Conservation (phyloP, 2,797 vertebrate species). For the Acipenser transmontanus region DNA sequence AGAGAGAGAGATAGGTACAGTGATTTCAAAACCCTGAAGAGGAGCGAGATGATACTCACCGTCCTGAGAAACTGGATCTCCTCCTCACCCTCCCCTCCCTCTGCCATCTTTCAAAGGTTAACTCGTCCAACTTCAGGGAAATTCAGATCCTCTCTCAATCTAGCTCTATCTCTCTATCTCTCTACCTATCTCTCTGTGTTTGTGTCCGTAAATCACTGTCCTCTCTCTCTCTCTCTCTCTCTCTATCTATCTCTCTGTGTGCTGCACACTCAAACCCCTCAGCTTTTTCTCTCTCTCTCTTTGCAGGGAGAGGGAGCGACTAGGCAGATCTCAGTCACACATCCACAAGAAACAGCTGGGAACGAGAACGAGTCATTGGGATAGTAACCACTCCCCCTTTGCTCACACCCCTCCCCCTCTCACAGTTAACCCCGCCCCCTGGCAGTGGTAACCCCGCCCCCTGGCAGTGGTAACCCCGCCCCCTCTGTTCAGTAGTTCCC, state of each 20-base stretch:
- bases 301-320: neutral
- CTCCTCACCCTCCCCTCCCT: constrained; percentile 83
- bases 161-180: constrained; percentile 16
- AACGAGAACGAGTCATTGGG: no score
- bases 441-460: no score
- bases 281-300: neutral
- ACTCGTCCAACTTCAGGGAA: constrained; percentile 58
- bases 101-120: constrained; percentile 73
- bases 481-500: no score
- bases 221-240: constrained; percentile 24
- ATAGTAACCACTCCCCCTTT: neutral
- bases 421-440: no score
- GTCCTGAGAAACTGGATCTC: constrained; percentile 89
- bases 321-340: neutral
- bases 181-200: constrained; percentile 29
- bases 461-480: no score
- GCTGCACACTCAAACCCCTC: constrained; percentile 27
- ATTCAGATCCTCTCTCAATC: constrained; percentile 44
- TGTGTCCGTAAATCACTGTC: constrained; percentile 21
- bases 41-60: constrained; percentile 55
- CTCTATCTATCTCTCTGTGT: constrained; percentile 31
- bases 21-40: no score
- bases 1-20: no score
- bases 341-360: neutral
- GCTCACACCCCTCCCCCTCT: neutral